phyloP scores from a whole-genome alignment of 92 coral and sea anemone genomes.

The Porites divaricata region DNA sequence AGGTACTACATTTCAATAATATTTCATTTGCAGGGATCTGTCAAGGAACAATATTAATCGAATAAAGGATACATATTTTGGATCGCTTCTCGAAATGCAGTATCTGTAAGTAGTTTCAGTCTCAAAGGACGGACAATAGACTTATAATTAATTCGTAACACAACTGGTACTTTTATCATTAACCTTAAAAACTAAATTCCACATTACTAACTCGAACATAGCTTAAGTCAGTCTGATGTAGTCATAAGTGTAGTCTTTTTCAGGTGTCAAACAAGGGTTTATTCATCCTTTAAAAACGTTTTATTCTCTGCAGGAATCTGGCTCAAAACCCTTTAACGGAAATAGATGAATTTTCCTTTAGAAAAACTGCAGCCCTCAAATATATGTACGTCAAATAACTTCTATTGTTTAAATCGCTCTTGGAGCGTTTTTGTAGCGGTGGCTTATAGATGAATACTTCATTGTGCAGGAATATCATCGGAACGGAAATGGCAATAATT shows the following conservation, averaged over 20 bases:
- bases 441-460: neutral
- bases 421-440: too few species aligned
- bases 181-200: neutral
- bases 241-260: too few species aligned
- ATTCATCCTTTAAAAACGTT: neutral
- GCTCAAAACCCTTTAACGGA: neutral
- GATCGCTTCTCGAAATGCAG: neutral
- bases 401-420: neutral
- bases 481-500: neutral
- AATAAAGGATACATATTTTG: neutral
- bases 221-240: too few species aligned
- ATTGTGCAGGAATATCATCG: conserved; percentile 7
- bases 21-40: neutral
- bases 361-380: neutral
- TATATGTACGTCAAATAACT: neutral
- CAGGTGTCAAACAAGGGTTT: neutral
- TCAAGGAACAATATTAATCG: neutral
- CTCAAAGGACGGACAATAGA: neutral
- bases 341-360: neutral
- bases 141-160: too few species aligned
- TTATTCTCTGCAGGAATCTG: neutral
- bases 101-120: neutral
- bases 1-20: neutral
- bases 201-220: neutral
- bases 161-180: too few species aligned